These are phyloP conservation scores for Synanthedon andrenaeformis DNA, from an alignment of 2,888 invertebrate genomes.

Conservation along the genomic window DNA sequence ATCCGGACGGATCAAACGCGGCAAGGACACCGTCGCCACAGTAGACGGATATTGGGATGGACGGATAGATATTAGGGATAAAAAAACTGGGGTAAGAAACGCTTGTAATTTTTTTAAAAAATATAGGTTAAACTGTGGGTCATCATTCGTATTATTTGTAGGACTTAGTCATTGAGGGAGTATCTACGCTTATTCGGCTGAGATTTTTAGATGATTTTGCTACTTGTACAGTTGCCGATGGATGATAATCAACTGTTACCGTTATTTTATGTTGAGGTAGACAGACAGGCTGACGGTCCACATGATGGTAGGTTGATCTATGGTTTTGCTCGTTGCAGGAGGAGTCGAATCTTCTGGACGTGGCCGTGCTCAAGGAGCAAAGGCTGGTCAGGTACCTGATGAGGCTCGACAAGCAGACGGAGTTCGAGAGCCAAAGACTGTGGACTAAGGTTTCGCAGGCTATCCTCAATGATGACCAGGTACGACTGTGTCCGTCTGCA, in stretches of 20 bases:
- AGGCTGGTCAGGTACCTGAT: slow-evolving; percentile 84
- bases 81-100: slow-evolving; percentile 76
- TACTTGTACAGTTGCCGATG: too few relatives aligned
- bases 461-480: slow-evolving; percentile 84
- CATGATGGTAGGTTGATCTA: too few relatives aligned
- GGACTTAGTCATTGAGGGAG: too few relatives aligned
- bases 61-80: slow-evolving; percentile 85
- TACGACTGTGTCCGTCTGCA: slow-evolving; percentile 12
- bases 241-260: too few relatives aligned
- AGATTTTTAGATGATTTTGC: too few relatives aligned
- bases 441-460: slow-evolving; percentile 91
- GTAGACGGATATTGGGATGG: slow-evolving; percentile 95
- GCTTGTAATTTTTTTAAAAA: neutral
- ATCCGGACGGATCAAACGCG: slow-evolving; percentile 85
- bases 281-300: too few relatives aligned
- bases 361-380: slow-evolving; percentile 76
- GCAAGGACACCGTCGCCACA: slow-evolving; percentile 87
- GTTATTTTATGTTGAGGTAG: too few relatives aligned
- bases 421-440: slow-evolving; percentile 87
- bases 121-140: neutral
- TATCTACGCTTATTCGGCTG: too few relatives aligned
- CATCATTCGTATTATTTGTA: too few relatives aligned
- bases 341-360: slow-evolving; percentile 78
- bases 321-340: slow-evolving; percentile 49
- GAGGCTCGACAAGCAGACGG: slow-evolving; percentile 79